Percentiles rank a stretch among this genome's conserved stretches.
Evolutionary conservation across 2,888 invertebrate species (phyloP).

Genomic region (Eupithecia dodoneata): DNA sequence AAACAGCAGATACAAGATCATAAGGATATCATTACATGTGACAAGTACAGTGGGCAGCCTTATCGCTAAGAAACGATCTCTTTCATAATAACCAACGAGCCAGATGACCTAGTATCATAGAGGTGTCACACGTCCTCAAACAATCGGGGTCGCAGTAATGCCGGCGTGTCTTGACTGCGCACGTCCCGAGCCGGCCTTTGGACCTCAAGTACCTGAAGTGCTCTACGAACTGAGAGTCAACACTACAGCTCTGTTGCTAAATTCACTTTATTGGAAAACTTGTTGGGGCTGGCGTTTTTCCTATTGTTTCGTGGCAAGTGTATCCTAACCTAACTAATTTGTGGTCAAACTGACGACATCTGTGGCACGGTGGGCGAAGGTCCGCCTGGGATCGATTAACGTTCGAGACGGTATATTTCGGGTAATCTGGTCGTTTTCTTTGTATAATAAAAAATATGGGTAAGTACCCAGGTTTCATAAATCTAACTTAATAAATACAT

Average conservation of each 20-base stretch:
- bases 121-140: background rate
- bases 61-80: too few species aligned
- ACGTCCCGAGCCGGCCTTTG: constrained; percentile 19
- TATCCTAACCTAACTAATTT: background rate
- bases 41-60: too few species aligned
- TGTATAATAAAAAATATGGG: too few species aligned
- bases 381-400: too few species aligned
- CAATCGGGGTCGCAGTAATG: constrained; percentile 37
- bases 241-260: constrained; percentile 42
- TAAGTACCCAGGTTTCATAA: too few species aligned
- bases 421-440: too few species aligned
- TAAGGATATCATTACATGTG: too few species aligned
- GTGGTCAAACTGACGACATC: background rate
- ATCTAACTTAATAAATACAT: too few species aligned
- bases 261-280: constrained; percentile 44
- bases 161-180: constrained; percentile 30
- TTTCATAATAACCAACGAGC: background rate
- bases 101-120: constrained; percentile 4
- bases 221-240: constrained; percentile 35
- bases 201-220: constrained; percentile 28
- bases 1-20: too few species aligned
- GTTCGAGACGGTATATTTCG: too few species aligned
- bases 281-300: constrained; percentile 27
- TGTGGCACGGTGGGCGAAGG: too few species aligned
- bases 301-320: background rate